Base-by-base conservation (phyloP, 2,113 vertebrate genomes). In the Odocoileus hemionus region DNA sequence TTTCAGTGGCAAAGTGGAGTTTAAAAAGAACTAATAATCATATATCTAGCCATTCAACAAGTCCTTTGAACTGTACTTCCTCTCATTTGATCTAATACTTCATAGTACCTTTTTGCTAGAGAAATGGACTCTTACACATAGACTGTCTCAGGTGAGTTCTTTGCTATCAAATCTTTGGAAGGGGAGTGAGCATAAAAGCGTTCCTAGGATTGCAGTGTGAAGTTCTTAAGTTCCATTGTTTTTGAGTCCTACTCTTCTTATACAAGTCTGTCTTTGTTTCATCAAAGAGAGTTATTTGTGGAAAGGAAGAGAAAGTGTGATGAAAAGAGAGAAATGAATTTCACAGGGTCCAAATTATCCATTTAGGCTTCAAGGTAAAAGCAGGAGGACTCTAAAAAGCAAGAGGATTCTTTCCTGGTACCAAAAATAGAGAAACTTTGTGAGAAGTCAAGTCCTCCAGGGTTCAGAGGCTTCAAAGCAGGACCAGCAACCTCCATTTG, bases 241-340 rank as follows among this genome's bases (percentile, higher is more conserved):
- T 96, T 86, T 95, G 83, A 97, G 28, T 91, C 58, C 70, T 91
- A 28, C 25, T 82, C n/a, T 97, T 94, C 85, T 97, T 61, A 95
- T 96, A 36, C 8, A 89, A 80, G 76, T 52, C 36, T 91, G 57
- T 96, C 76, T 93, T 23, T 74, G 8, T 78, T 87, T 82, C 39
- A 93, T 86, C 67, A 91, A 94, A 96, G 61, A 83, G 33, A 86
- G 67, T 88, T 96, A 60, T 83, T 83, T 47, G 78, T 91, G 17
- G 58, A 93, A 90, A 88, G 54, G 57, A 85, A 91, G 8, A 80
- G 61, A 43, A 89, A 23, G 21, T 58, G 13, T 80, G 79, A 84
- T 54, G n/a, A 74, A 50, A 74, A 54, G 45, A 93, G 47, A 86
- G 28, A 92, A 86, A 64, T 54, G 16, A 95, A 21, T 17, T 92